phyloP scores from a whole-genome alignment of 2,888 invertebrate genomes.

The Octodonta nipae region DNA sequence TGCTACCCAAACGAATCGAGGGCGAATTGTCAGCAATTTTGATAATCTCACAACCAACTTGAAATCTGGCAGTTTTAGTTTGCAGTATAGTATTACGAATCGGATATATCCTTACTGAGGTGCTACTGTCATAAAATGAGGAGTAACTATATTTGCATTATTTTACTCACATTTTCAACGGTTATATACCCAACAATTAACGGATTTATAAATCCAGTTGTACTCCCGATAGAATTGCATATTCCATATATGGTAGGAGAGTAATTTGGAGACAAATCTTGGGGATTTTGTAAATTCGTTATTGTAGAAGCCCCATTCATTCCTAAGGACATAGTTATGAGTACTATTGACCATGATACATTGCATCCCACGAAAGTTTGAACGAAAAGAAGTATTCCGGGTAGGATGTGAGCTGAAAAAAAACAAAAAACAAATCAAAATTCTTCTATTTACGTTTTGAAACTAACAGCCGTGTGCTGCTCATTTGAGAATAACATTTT shows the following conservation, averaged over 20 bases:
- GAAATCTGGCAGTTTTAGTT: too few relatives aligned
- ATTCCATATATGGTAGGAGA: constrained; percentile 61
- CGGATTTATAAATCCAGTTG: constrained; percentile 59
- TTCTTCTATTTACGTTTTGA: too few relatives aligned
- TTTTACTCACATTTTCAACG: constrained; percentile 23
- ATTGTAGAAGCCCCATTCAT: constrained; percentile 37
- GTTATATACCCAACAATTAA: constrained; percentile 47
- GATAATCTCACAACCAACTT: too few relatives aligned
- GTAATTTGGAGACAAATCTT: constrained; percentile 62
- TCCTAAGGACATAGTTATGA: constrained; percentile 56
- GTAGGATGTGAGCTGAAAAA: constrained; percentile 35
- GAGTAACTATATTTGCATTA: neutral
- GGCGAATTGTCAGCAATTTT: too few relatives aligned
- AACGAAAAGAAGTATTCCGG: constrained; percentile 38
- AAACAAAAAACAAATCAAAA: too few relatives aligned
- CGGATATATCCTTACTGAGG: too few relatives aligned
- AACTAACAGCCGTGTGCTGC: too few relatives aligned
- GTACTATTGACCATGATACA: constrained; percentile 45
- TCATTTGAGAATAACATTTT: too few relatives aligned
- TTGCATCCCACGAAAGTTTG: constrained; percentile 50
- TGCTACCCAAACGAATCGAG: too few relatives aligned
- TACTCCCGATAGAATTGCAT: constrained; percentile 57
- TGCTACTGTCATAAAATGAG: too few relatives aligned
- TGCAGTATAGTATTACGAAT: too few relatives aligned
- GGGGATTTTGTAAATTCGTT: constrained; percentile 37